Evolutionary conservation across 2,797 vertebrate species (phyloP), one percentile per base, ranked within the genome.

Genomic region (Hapalemur alaotrensis): DNA sequence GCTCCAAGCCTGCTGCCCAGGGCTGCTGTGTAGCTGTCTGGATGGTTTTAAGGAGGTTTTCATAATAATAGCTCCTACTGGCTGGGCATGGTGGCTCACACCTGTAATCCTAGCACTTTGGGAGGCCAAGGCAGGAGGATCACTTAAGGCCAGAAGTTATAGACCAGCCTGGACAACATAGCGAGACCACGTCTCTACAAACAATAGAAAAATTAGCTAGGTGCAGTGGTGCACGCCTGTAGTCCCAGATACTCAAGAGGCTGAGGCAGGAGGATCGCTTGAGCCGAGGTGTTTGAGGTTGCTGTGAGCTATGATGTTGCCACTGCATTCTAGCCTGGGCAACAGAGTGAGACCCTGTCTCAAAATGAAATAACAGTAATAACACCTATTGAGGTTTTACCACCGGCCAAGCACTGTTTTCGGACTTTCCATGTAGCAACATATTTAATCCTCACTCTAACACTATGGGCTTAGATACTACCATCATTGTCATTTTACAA

Each of bases 381-480:
- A 38, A 79, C 30, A 76, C 9, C 5, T 48, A n/a, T n/a, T 18
- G 4, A 15, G 4, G n/a, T 38, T 48, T 52, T 76, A 32, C 30
- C 73, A n/a, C 48, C 17, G 50, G 22, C 76, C 23, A n/a, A 30
- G 32, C 28, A 0, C 2, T 2, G 1, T 28, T 43, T 69, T 23
- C 46, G 67, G 35, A 32, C 15, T 23, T 59, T 67, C 65, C 59
- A 1, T 2, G 5, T 17, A 1, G 10, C 20, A n/a, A 4, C 1
- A 0, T 35, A 41, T 65, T 59, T 20, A 57, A 50, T 57, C 83
- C 38, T 85, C 17, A 4, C 23, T 5, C 10, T 5, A 17, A 30
- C 1, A 0, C 82, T 1, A 0, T 10, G 32, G 59, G 11, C 7
- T 59, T 11, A 2, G 48, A 0, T 4, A 10, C n/a, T 30, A 3